Evolutionary conservation across 64 coral and sea anemone genomes (phyloP).

Genomic region (Astreopora myriophthalma): DNA sequence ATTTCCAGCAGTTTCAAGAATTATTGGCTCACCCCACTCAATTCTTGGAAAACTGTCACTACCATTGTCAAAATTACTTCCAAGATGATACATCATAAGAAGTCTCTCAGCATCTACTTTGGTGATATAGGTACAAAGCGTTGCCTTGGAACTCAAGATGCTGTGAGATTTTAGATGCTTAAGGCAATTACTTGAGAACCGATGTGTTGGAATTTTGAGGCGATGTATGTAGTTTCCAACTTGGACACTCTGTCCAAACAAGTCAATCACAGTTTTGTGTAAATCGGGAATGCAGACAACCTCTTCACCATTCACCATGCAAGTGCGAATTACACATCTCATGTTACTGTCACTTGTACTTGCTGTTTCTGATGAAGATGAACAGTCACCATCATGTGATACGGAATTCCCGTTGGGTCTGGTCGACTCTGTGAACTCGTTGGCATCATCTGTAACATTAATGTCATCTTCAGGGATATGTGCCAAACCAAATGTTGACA

Average conservation of each 20-base stretch:
- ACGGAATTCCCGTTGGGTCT: not conserved
- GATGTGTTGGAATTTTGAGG: slow-evolving; percentile 74
- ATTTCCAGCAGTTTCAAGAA: slow-evolving; percentile 21
- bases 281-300: slow-evolving; percentile 92
- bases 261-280: slow-evolving; percentile 78
- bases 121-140: slow-evolving; percentile 83
- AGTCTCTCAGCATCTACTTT: slow-evolving; percentile 83
- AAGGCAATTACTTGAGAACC: slow-evolving; percentile 64
- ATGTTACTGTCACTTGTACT: not conserved
- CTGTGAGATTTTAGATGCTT: slow-evolving; percentile 74
- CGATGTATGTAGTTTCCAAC: slow-evolving; percentile 82
- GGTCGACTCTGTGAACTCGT: not conserved
- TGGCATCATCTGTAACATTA: not conserved
- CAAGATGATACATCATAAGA: slow-evolving; percentile 82
- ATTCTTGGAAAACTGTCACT: slow-evolving; percentile 39
- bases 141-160: slow-evolving; percentile 77
- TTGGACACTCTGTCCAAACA: slow-evolving; percentile 82
- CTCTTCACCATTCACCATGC: slow-evolving; percentile 47
- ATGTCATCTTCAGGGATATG: not conserved
- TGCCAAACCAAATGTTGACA: not conserved
- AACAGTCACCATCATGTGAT: not conserved
- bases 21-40: slow-evolving; percentile 66
- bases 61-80: not conserved
- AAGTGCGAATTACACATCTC: slow-evolving; percentile 71
- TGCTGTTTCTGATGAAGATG: not conserved